These are phyloP conservation scores for Lepus townsendii DNA, from an alignment of 2,797 vertebrate species.

Conservation along the genomic window DNA sequence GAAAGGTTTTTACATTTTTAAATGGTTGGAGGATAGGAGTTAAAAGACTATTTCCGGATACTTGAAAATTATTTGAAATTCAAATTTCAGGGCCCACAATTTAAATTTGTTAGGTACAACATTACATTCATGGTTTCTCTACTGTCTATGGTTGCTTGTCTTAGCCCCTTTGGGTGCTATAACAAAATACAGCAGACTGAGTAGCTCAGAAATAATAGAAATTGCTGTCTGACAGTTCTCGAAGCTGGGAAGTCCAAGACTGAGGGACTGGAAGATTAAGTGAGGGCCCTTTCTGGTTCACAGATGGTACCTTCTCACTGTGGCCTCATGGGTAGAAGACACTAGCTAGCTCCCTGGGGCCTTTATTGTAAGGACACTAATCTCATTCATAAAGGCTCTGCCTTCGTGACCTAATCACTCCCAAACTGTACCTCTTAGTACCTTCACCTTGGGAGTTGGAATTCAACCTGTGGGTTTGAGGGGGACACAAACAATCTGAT, in stretches of 20 bases:
- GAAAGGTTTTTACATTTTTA: constrained; percentile 46
- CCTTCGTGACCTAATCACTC: neutral
- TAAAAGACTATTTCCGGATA: constrained; percentile 6
- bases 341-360: too few species aligned
- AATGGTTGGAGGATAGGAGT: neutral
- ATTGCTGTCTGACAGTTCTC: neutral
- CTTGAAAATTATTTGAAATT: constrained; percentile 46
- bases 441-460: neutral
- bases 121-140: neutral
- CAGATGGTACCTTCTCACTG: neutral
- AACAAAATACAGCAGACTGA: neutral
- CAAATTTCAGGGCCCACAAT: neutral
- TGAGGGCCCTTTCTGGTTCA: neutral
- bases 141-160: neutral
- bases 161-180: neutral
- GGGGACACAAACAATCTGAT: neutral
- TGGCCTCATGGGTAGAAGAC: neutral
- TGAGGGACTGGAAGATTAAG: neutral
- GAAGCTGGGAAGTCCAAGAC: neutral
- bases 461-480: neutral
- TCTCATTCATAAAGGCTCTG: too few species aligned
- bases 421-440: too few species aligned
- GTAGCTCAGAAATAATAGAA: neutral
- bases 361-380: neutral
- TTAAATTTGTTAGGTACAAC: neutral